Conservation (phyloP, 2,797 vertebrate species). For the Paramormyrops hopkinsi region DNA sequence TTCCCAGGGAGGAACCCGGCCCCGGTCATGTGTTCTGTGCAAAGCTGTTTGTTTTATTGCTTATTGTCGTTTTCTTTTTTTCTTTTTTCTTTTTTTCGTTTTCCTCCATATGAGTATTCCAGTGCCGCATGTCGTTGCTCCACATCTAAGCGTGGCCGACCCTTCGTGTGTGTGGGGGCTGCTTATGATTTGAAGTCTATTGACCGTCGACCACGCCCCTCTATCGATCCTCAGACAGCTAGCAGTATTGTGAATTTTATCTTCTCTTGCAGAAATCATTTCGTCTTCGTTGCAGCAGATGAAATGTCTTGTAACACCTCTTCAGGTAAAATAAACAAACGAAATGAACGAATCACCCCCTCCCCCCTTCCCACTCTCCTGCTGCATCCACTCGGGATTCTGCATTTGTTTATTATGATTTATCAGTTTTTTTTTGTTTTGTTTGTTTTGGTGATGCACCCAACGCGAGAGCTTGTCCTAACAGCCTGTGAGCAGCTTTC, state of each 20-base stretch:
- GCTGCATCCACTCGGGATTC: conserved; percentile 65
- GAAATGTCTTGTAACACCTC: conserved; percentile 95
- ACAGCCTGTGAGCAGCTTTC: conserved; percentile 31
- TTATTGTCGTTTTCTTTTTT: neutral
- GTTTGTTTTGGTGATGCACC: conserved; percentile 37
- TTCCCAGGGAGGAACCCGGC: neutral
- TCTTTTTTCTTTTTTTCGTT: conserved; percentile 12
- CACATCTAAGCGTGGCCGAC: conserved; percentile 19
- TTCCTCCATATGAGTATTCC: neutral
- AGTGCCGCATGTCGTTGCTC: conserved; percentile 19
- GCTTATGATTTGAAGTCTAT: conserved; percentile 42
- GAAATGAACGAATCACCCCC: conserved; percentile 42
- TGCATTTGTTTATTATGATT: conserved; percentile 54
- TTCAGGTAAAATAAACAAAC: conserved; percentile 76
- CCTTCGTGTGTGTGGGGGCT: conserved; percentile 24
- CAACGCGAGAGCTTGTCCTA: conserved; percentile 39
- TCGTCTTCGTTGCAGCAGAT: conserved; percentile 93
- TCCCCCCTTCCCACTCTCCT: conserved; percentile 56
- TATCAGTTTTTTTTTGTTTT: neutral
- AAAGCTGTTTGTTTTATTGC: conserved; percentile 23
- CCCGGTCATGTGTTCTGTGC: conserved; percentile 27
- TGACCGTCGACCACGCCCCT: conserved; percentile 47
- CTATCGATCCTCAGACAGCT: conserved; percentile 74
- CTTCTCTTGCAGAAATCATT: conserved; percentile 95
- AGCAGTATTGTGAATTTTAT: conserved; percentile 93